Base-by-base conservation (phyloP, 1,140 invertebrate species). In the Chironomus striatipennis region DNA sequence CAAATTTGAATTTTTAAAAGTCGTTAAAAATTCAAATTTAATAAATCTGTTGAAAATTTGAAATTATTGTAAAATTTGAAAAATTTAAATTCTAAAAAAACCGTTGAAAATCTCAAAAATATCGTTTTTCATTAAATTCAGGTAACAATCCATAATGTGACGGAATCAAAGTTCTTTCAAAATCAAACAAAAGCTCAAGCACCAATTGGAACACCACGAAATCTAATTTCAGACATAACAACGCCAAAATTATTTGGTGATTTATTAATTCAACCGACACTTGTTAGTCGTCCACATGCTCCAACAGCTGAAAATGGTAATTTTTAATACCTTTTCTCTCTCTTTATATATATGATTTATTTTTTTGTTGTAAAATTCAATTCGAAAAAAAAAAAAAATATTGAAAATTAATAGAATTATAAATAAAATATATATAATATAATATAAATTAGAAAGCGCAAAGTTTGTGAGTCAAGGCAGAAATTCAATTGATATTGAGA, bases 71-170 rank as follows among this genome's bases (percentile, higher is more conserved):
- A n/a, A n/a, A n/a, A n/a, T n/a, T n/a, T n/a, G n/a, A n/a, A n/a
- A n/a, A n/a, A n/a, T 34, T 34, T 34, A 34, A 34, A 34, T 34
- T 34, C 2, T 34, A 34, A 34, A 34, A n/a, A 34, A 34, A 34
- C 24, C 24, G 24, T 34, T 34, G 5, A 34, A 2, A 34, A 34
- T 34, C 5, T 34, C 5, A 2, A 34, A 34, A 2, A 2, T 34
- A 34, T 34, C 5, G 5, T 34, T 34, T 34, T 2, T 34, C n/a
- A n/a, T n/a, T 10, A n/a, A 57, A 57, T 57, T 6, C 73, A 82
- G 81, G 81, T 87, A n/a, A 85, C 85, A 4, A 86, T 87, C 77
- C 86, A 87, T 67, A 85, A 85, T 77, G 84, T 86, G 18, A 84
- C 83, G 0, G 85, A 86, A 73, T 86, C 85, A 7, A 87, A 86